Base-by-base conservation (phyloP, 1,140 invertebrate species). In the Steinernema khuongi region DNA sequence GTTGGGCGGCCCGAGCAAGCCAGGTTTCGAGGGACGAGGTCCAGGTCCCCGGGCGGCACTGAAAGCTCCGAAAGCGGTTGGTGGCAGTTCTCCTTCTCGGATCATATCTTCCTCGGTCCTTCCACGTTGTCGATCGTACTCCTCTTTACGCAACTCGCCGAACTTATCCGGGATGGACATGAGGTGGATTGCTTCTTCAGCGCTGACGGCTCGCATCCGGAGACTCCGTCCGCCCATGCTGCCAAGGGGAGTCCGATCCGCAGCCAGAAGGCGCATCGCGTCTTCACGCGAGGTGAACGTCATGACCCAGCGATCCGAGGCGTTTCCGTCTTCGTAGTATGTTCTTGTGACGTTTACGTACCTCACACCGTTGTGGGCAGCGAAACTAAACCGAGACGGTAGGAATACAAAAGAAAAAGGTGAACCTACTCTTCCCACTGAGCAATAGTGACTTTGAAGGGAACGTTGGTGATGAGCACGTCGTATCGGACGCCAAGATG, bases 231-330 rank as follows among this genome's bases (percentile, higher is more conserved):
- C 50, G 7, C 50, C 50, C 50, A 60, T 60, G 50, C 50, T 60
- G 4, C 50, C 50, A 14, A 60, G 50, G 4, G 50, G 50, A 60
- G 50, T 17, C 2, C 22, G 4, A 26, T 60, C 11, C 7, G 11
- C 50, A 4, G 50, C 50, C 4, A 60, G 50, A 26, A 60, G 50
- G 14, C 22, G 11, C 50, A 17, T 26, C 7, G 50, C 50, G 50
- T 22, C 50, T 60, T 60, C 50, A 22, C 50, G 50, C 11, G 11
- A 14, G 2, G 50, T 22, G 19, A 79, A 77, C 19, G 73, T 72
- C 11, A 75, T 73, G 26, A 77, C 60, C 75, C 77, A 76, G 26
- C 70, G 36, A 41, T 76, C 77, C 18, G 75, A 76, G 18, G 72
- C 68, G 67, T 77, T 77, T 26, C 75, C 75, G 50, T 77, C 75